Evolutionary conservation across 2,888 invertebrate genomes (phyloP).

Genomic region (Tuberolachnus salignus): DNA sequence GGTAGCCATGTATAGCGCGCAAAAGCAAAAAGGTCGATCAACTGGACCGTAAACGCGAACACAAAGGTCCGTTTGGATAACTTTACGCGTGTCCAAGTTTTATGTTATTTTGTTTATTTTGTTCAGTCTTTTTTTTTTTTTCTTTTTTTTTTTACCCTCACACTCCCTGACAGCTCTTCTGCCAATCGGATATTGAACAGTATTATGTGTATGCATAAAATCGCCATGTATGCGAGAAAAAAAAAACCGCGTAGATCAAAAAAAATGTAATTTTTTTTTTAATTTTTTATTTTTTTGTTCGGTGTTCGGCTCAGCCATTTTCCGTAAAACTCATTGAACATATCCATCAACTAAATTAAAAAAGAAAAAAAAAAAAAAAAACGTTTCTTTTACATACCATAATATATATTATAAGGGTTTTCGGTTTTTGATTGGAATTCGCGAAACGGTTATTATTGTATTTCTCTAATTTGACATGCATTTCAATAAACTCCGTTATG

Average conservation of each 20-base stretch:
- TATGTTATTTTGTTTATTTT: slow-evolving; percentile 50
- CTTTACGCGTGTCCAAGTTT: slow-evolving; percentile 54
- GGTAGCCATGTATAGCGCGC: slow-evolving; percentile 11
- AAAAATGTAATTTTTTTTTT: slow-evolving; percentile 18
- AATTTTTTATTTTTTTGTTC: no score
- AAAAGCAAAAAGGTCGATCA: slow-evolving; percentile 54
- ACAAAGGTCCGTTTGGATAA: slow-evolving; percentile 56
- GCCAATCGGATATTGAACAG: slow-evolving; percentile 45
- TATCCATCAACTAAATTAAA: slow-evolving; percentile 53
- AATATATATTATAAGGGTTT: no score
- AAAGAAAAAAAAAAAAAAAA: slow-evolving; percentile 15
- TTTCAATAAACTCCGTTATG: neutral
- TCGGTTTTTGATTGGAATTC: neutral
- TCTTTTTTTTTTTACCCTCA: slow-evolving; percentile 23
- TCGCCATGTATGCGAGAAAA: slow-evolving; percentile 30
- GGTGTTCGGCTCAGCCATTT: slow-evolving; percentile 2
- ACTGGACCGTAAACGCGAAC: slow-evolving; percentile 55
- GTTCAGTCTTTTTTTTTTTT: slow-evolving; percentile 33
- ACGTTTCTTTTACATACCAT: neutral
- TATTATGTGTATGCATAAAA: slow-evolving; percentile 40
- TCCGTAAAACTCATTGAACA: slow-evolving; percentile 25
- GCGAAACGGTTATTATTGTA: neutral
- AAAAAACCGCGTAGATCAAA: slow-evolving; percentile 43
- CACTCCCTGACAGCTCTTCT: slow-evolving; percentile 32
- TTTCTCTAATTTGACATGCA: slow-evolving; percentile 6